A percentile compares a stretch with the other conserved stretches of the same genome.
phyloP scores from a whole-genome alignment of 2,797 vertebrate species.

The Threskiornis aethiopicus region DNA sequence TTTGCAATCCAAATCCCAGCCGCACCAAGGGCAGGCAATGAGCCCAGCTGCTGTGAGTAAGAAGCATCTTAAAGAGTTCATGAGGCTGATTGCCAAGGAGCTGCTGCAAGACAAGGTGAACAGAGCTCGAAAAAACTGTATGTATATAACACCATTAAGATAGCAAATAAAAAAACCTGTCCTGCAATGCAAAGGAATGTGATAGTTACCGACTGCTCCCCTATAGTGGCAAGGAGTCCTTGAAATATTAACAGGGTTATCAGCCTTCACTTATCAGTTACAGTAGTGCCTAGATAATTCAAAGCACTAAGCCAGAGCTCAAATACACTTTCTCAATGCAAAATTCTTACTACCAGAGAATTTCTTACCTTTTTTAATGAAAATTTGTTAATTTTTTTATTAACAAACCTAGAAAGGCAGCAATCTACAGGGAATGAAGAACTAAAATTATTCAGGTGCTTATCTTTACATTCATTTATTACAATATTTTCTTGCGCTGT shows the following conservation, averaged over 20 bases:
- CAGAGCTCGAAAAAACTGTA: background rate
- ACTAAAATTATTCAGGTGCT: background rate
- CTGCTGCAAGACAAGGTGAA: background rate
- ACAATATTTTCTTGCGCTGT: background rate
- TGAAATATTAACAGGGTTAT: slow-evolving; percentile 67
- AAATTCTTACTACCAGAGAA: background rate
- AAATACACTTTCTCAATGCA: background rate
- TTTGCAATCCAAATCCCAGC: slow-evolving; percentile 62
- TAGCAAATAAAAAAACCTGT: slow-evolving; percentile 43
- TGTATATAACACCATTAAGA: slow-evolving; percentile 3
- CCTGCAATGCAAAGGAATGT: slow-evolving; percentile 43
- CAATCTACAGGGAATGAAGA: background rate
- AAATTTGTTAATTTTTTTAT: background rate
- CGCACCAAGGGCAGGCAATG: background rate
- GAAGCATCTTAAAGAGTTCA: background rate
- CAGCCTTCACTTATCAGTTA: slow-evolving; percentile 33
- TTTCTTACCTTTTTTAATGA: background rate
- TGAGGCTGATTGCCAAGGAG: slow-evolving; percentile 33
- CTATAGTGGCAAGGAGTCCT: slow-evolving; percentile 22
- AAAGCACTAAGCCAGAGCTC: background rate
- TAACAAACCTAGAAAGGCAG: background rate
- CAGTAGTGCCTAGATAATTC: slow-evolving; percentile 43
- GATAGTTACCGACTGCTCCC: background rate
- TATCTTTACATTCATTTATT: background rate
- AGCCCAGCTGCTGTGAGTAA: slow-evolving; percentile 10